Evolutionary conservation across 2,888 invertebrate genomes (phyloP), one percentile per base, ranked within the genome.

Genomic region (Tinea trinotella): DNA sequence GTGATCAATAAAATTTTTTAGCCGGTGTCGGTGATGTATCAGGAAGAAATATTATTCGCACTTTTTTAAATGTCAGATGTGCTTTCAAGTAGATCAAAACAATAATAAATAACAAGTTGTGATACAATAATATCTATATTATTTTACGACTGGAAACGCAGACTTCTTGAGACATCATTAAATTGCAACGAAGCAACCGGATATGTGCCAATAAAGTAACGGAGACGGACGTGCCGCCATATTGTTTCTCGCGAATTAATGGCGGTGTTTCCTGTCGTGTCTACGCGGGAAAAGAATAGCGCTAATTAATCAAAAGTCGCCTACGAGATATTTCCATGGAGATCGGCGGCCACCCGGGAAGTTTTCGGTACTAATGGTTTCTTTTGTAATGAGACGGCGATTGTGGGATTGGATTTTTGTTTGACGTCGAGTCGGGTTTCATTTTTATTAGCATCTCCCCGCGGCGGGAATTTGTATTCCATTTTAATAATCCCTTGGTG

Each of bases 241-340:
- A 76, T 79, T 84, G 81, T 79, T 78, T 74, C 64, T 62, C 60
- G 57, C 62, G 72, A 69, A 79, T 76, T 74, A 77, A 79, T 75
- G 74, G 71, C 73, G 67, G 59, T 66, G 68, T 64, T 71, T 73
- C 71, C 71, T 64, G 68, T 68, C 73, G 74, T 68, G 74, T 69
- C 71, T 67, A 68, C 64, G 64, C 66, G 70, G 64, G 66, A 65
- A 82, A 84, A 85, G 84, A 85, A 85, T 84, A 69, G 76, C 71
- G 75, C 79, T 83, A 85, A 84, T 85, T 84, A 83, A 83, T 85
- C 82, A 83, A 76, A 80, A 80, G 70, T 76, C 74, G 72, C 70
- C 69, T 71, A 73, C 71, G 68, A 65, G 70, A 80, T 82, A 84
- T 84, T 84, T 82, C 84, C 84, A 81, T 77, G 71, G 84, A 82